phyloP scores from a whole-genome alignment of 2,888 invertebrate genomes.

The Tenthredo livida region DNA sequence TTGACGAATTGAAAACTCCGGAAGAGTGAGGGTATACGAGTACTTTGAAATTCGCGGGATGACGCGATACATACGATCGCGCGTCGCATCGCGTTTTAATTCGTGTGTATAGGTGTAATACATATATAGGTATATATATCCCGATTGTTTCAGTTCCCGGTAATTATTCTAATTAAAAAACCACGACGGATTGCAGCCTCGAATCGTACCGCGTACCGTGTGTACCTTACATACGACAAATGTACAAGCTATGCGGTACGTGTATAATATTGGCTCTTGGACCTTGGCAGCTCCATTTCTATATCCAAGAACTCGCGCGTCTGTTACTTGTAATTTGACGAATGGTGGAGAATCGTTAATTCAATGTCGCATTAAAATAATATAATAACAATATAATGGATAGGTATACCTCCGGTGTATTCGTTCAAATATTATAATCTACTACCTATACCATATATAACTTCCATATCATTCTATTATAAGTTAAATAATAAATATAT shows the following conservation, averaged over 20 bases:
- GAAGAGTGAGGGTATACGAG: too few species aligned
- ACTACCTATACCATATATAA: too few species aligned
- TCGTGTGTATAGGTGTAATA: too few species aligned
- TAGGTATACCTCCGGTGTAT: too few species aligned
- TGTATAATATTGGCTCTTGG: conserved; percentile 29
- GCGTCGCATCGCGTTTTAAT: too few species aligned
- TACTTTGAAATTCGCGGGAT: too few species aligned
- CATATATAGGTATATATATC: too few species aligned
- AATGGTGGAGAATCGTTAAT: conserved; percentile 24
- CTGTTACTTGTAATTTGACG: conserved; percentile 31
- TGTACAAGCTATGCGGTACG: conserved; percentile 12
- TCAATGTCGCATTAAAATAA: conserved; percentile 33
- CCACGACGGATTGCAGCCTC: conserved; percentile 28
- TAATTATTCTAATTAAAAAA: conserved; percentile 39
- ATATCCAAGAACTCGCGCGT: conserved; percentile 34
- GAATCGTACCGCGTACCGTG: background rate
- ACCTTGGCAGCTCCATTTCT: conserved; percentile 44
- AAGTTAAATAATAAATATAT: too few species aligned
- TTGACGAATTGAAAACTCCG: too few species aligned
- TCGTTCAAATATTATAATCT: too few species aligned
- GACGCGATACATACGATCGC: too few species aligned
- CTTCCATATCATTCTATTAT: too few species aligned
- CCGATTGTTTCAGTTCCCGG: background rate
- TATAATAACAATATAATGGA: background rate
- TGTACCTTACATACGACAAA: background rate